Evolutionary conservation across 2,113 vertebrate species (phyloP).

Genomic region (Eublepharis macularius): DNA sequence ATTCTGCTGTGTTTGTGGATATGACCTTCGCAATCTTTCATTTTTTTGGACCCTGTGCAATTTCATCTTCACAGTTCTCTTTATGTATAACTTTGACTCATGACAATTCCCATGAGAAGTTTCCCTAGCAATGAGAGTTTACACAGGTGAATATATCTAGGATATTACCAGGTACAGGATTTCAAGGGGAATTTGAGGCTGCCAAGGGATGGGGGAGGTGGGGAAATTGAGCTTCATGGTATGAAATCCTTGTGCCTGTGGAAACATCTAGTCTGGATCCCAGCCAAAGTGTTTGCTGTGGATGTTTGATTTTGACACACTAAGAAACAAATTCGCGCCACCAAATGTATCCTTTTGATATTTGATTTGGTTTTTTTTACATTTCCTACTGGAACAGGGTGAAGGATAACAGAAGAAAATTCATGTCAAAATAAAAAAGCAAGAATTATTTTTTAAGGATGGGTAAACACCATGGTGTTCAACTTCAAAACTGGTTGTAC

Average conservation of each 20-base stretch:
- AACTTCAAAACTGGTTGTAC: too few relatives aligned
- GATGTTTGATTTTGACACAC: not conserved
- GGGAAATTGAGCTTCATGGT: too few relatives aligned
- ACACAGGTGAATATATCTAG: too few relatives aligned
- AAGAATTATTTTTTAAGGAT: too few relatives aligned
- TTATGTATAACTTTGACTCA: not conserved
- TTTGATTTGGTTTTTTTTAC: not conserved
- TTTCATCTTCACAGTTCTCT: not conserved
- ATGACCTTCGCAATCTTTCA: not conserved
- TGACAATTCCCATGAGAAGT: not conserved
- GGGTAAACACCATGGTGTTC: too few relatives aligned
- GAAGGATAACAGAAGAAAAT: not conserved
- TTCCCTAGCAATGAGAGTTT: not conserved
- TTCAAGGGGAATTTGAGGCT: too few relatives aligned
- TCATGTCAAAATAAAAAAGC: not conserved
- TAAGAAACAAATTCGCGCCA: not conserved
- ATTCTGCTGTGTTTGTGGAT: too few relatives aligned
- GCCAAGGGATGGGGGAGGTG: too few relatives aligned
- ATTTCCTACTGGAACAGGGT: not conserved
- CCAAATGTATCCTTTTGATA: too few relatives aligned
- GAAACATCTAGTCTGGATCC: not conserved
- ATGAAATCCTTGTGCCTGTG: not conserved
- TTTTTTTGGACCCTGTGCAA: not conserved
- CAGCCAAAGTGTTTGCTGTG: not conserved
- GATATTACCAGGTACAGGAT: too few relatives aligned